Evolutionary conservation across 1,140 invertebrate species (phyloP), one percentile per base, ranked within the genome.

Genomic region (Halesus radiatus): DNA sequence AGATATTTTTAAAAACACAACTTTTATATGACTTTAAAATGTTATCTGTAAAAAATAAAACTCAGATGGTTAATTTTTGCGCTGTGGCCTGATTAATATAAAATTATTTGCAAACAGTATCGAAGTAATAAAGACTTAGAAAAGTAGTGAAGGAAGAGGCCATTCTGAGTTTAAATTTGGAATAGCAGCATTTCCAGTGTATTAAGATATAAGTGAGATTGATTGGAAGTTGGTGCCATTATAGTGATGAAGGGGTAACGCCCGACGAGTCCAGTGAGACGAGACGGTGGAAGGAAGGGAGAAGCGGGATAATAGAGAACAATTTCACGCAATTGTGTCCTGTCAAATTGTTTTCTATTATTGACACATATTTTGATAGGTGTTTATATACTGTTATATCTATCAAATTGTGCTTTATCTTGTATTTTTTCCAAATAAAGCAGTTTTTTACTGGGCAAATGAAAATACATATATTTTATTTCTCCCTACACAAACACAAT

Each of bases 391-490:
- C 75, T 56, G 78, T 79, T 58, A 66, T 64, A 60, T 78, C 80
- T 72, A 78, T 76, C 72, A 81, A 78, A 82, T 70, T 80, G 66
- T 80, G 81, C 78, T 82, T 82, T 82, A 82, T 82, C 79, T 79
- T 82, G 81, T 82, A 82, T 82, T 76, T 82, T 82, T 82, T 82
- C 79, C 74, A 76, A 81, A 82, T 82, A 82, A 82, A 82, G 78
- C 81, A 76, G 78, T 82, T 79, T 78, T 82, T 76, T 81, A 81
- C 76, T 81, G 76, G 76, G 68, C 76, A 62, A 52, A 37, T 45
- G 37, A 45, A 45, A 45, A 45, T 37, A 45, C 37, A 45, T 13
- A 45, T 45, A 45, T 45, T 45, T 45, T 45, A 45, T 45, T 45
- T 45, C 37, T 45, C 10, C 37, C 37, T 45, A 45, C 37, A 45